Percentiles rank a stretch among this genome's conserved stretches.
Conservation (phyloP, 2,888 invertebrate genomes). For the Polyploca ridens region DNA sequence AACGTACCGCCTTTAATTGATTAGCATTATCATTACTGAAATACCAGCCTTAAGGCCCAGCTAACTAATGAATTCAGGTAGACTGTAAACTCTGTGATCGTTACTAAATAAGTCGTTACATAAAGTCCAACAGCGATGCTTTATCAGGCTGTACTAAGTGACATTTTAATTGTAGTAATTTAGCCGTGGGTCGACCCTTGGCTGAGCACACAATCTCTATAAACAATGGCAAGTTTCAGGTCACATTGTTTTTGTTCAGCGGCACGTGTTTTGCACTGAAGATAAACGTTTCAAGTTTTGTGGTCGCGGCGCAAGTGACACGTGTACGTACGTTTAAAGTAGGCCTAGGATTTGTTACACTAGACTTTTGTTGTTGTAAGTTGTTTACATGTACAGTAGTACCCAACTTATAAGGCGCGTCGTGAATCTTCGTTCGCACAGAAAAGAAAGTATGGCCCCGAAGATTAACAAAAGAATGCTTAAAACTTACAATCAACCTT, state of each 20-base stretch:
- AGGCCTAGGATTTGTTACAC: background rate
- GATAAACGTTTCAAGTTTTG: conserved; percentile 28
- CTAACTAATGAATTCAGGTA: too few relatives aligned
- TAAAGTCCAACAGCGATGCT: too few relatives aligned
- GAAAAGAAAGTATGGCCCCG: too few relatives aligned
- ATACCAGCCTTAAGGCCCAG: too few relatives aligned
- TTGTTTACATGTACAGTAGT: background rate
- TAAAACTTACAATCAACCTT: too few relatives aligned
- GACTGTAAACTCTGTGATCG: too few relatives aligned
- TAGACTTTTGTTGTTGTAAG: background rate
- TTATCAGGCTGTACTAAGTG: conserved; percentile 16
- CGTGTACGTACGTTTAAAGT: background rate
- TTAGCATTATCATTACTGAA: too few relatives aligned
- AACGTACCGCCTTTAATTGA: too few relatives aligned
- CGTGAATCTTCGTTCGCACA: too few relatives aligned
- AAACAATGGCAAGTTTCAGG: conserved; percentile 25
- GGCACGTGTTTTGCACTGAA: conserved; percentile 19
- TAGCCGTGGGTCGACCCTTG: conserved; percentile 8
- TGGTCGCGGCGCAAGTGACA: conserved; percentile 18
- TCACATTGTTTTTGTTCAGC: conserved; percentile 23
- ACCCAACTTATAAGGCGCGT: too few relatives aligned
- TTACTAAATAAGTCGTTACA: too few relatives aligned
- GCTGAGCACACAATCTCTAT: conserved; percentile 10
- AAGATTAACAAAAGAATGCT: too few relatives aligned
- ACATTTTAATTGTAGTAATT: conserved; percentile 23